These are phyloP conservation scores for Phaonia tiefii DNA, from an alignment of 2,888 invertebrate genomes.

Conservation along the genomic window DNA sequence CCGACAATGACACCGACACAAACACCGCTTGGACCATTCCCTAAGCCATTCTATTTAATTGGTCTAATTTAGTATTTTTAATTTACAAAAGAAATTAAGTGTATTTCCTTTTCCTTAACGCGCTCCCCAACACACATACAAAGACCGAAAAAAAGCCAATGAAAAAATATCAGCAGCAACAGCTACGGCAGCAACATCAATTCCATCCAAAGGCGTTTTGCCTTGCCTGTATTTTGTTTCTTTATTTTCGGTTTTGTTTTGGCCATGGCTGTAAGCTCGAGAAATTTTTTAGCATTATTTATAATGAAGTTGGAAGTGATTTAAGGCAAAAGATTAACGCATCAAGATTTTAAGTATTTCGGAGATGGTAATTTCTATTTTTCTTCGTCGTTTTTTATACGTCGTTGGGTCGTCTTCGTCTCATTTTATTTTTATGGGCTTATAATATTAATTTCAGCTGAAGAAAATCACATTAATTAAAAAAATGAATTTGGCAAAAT, in stretches of 20 bases:
- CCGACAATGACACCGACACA: constrained; percentile 10
- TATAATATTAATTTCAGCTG: not conserved
- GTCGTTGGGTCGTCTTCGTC: too few relatives aligned
- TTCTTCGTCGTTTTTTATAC: constrained; percentile 15
- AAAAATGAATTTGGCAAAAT: constrained; percentile 48
- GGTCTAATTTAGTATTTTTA: constrained; percentile 74
- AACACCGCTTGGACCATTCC: constrained; percentile 14
- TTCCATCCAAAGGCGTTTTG: constrained; percentile 27
- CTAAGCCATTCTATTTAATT: constrained; percentile 70
- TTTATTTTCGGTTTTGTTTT: not conserved
- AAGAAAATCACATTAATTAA: constrained; percentile 60
- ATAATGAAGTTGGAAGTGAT: constrained; percentile 65
- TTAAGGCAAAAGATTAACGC: constrained; percentile 66
- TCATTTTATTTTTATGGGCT: not conserved
- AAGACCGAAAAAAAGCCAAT: constrained; percentile 14
- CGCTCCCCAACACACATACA: constrained; percentile 3
- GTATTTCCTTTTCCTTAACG: constrained; percentile 46
- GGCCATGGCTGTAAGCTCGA: constrained; percentile 37
- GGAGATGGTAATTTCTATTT: constrained; percentile 52
- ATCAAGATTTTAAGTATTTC: constrained; percentile 58
- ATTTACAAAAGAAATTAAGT: constrained; percentile 70
- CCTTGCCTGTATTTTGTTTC: not conserved
- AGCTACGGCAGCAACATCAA: constrained; percentile 32
- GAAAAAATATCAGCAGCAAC: constrained; percentile 32
- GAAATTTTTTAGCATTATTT: constrained; percentile 57